Base-by-base conservation (phyloP, 2,797 vertebrate genomes). In the Garrulus glandarius region DNA sequence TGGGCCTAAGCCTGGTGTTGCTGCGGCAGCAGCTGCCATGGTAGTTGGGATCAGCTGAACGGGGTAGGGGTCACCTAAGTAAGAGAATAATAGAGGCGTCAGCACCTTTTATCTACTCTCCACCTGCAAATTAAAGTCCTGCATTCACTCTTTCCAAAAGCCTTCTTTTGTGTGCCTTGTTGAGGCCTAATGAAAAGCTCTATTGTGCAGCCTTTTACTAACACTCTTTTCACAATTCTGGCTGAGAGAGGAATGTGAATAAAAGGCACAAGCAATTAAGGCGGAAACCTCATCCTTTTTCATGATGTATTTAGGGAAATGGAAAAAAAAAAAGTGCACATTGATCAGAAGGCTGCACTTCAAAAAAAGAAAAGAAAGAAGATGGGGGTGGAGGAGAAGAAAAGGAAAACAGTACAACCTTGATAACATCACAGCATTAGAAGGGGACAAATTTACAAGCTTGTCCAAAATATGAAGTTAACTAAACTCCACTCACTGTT, bases 1-100 rank as follows among this genome's bases (percentile, higher is more conserved):
- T 10, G 98, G 99, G 70, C 99, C 99, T 78, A 99, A 98, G 93
- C 99, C 99, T 6, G 99, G 99, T 46, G 99, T 98, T 92, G 99
- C 99, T 11, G 99, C 99, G 2, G 97, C 98, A 41, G 99, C 99
- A 53, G 99, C 99, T 92, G 99, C 99, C 99, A 99, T 99, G 90
- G 99, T 99, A 67, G 99, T 99, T 84, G 99, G 99, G 98, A 99
- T 99, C 98, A 99, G 99, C 98, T 99, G 99, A 97, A 99, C 98
- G 22, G 99, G 99, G 98, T 99, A 99, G 81, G 99, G 99, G 98
- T 99, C 99, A 99, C 99, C 99, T 99, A 98, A 97, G 97, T 93
- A 97, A 97, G 96, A 98, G 96, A 97, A 98, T 94, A 98, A 96
- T 89, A 97, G 92, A 98, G 97, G 97, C 96, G 95, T 98, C 97